Evolutionary conservation across 2,888 invertebrate species (phyloP).

Genomic region (Lordiphosa fenestrarum): DNA sequence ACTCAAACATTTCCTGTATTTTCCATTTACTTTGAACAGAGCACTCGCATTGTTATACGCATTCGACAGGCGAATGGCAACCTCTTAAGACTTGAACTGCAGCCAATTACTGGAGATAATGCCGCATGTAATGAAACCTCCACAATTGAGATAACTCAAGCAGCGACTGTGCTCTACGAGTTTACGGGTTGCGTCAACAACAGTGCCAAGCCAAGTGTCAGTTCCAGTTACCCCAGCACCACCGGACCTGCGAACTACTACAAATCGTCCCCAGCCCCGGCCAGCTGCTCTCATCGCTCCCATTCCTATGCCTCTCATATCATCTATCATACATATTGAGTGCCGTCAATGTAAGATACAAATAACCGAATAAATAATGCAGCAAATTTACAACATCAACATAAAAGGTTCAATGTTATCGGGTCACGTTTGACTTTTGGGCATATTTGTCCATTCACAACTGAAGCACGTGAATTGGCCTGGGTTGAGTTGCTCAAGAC

Average conservation of each 20-base stretch:
- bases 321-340: conserved; percentile 13
- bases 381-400: not conserved
- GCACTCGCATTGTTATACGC: not conserved
- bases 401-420: not conserved
- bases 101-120: not conserved
- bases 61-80: conserved; percentile 1
- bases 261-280: conserved; percentile 5
- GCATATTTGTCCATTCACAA: not conserved
- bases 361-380: not conserved
- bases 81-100: not conserved
- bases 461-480: conserved; percentile 4
- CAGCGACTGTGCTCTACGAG: conserved; percentile 2
- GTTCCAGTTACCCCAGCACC: not conserved
- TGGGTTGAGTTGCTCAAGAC: not conserved
- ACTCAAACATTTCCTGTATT: not conserved
- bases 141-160: conserved; percentile 13
- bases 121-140: conserved; percentile 6
- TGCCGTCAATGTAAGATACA: not conserved
- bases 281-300: conserved; percentile 1
- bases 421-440: conserved; percentile 1
- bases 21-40: not conserved
- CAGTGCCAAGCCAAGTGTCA: not conserved
- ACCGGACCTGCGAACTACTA: not conserved
- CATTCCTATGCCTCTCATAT: conserved; percentile 18
- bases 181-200: conserved; percentile 14